Evolutionary conservation across 2,888 invertebrate genomes (phyloP), one percentile per base, ranked within the genome.

Genomic region (Eupithecia subfuscata): DNA sequence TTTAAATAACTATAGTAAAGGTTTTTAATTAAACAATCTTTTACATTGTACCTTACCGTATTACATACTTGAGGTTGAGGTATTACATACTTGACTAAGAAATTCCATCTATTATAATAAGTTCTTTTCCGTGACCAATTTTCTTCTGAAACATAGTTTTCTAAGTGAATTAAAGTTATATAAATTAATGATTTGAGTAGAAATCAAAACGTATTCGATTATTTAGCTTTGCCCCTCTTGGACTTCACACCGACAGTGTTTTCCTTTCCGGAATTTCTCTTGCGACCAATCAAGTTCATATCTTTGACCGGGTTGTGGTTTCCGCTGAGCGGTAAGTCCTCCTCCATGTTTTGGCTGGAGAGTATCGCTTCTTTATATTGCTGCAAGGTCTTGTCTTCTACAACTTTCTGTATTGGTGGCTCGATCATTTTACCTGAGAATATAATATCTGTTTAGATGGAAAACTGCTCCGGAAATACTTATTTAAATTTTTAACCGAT

Each of bases 331-430:
- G 89, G 89, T 52, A 86, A 69, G 0, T 85, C 85, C 18, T 86
- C 85, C 2, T 83, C 85, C 12, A 74, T 75, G 14, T 80, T 82
- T 16, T 84, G 83, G 37, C 82, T 82, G 9, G 83, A 80, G 12
- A 86, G 68, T 1, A 90, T 71, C 0, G 88, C 91, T 43, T 89
- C 87, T 56, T 85, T 84, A 63, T 92, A 92, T 76, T 91, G 84
- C 64, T 87, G 84, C 43, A 92, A 74, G 12, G 86, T 87, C 0
- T 82, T 72, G 79, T 91, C 86, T 75, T 86, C 85, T 3, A 78
- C 69, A 4, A 65, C 71, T 16, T 74, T 60, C 2, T 81, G 43
- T 6, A 72, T 22, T 8, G 80, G 80, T 0, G 84, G 81, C 5
- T 87, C 82, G 69, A 88, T 79, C 40, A 90, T 81, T 56, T 82